These are phyloP conservation scores for Cliona cf. orientalis DNA, from an alignment of 37 sponge, comb jelly and placozoan genomes.

Conservation along the genomic window DNA sequence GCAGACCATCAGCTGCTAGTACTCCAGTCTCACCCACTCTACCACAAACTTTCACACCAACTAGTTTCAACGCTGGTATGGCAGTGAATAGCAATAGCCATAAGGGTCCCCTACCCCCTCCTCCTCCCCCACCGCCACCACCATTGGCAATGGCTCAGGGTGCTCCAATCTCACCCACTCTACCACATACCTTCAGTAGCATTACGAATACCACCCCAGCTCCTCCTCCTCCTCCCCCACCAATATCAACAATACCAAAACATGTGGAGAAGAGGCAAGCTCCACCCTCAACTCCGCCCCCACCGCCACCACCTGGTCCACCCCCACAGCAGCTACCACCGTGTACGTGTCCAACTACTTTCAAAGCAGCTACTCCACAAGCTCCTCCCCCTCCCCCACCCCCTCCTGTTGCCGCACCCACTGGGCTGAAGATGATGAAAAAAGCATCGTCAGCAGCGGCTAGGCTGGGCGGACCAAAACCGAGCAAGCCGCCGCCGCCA, in stretches of 20 bases:
- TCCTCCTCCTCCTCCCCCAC: not conserved
- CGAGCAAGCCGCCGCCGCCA: too few species aligned
- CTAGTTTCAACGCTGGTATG: too few species aligned
- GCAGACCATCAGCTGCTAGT: not conserved
- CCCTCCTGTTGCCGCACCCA: not conserved
- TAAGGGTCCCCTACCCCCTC: not conserved
- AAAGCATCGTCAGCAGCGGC: too few species aligned
- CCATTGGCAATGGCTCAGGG: not conserved
- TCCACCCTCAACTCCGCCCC: not conserved
- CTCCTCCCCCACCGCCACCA: not conserved
- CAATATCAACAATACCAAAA: not conserved
- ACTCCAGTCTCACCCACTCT: not conserved
- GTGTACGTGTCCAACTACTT: not conserved
- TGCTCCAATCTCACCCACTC: not conserved
- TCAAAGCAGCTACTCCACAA: not conserved
- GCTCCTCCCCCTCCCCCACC: conserved; percentile 7
- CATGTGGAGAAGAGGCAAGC: not conserved
- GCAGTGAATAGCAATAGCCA: too few species aligned
- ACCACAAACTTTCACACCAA: not conserved
- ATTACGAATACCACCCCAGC: not conserved
- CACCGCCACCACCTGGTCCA: conserved; percentile 9
- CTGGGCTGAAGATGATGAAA: not conserved
- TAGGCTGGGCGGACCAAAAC: too few species aligned
- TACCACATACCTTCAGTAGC: not conserved
- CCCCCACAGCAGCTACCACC: not conserved